A percentile compares a stretch with the other conserved stretches of the same genome.
Conservation (phyloP, 2,113 vertebrate species). For the Callithrix jacchus region DNA sequence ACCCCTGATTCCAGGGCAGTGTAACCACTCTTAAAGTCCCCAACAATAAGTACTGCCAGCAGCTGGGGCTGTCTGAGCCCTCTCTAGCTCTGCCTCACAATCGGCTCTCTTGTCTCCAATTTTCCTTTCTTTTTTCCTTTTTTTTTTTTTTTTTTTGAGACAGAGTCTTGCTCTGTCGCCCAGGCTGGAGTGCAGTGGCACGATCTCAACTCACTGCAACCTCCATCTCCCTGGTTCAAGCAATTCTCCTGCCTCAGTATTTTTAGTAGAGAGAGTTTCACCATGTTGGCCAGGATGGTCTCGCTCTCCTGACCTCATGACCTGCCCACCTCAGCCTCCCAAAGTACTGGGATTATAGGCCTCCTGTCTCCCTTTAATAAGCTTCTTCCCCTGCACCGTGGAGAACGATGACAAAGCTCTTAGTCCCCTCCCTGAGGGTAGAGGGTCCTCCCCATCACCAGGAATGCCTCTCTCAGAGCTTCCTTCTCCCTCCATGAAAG, state of each 20-base stretch:
- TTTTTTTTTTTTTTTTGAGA: too few species aligned
- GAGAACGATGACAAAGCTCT: not conserved
- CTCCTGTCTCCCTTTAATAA: not conserved
- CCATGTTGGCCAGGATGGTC: too few species aligned
- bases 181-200: too few species aligned
- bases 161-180: too few species aligned
- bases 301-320: too few species aligned
- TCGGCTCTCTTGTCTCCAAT: not conserved
- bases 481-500: not conserved
- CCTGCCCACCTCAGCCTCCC: too few species aligned
- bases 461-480: not conserved
- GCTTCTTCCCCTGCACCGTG: not conserved
- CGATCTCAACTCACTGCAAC: too few species aligned
- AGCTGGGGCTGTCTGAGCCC: not conserved
- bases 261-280: too few species aligned
- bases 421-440: not conserved
- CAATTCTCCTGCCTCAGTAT: too few species aligned
- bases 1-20: not conserved
- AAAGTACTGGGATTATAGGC: too few species aligned
- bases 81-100: fast-evolving
- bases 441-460: not conserved
- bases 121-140: not conserved
- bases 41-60: not conserved
- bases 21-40: not conserved
- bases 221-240: too few species aligned